A percentile compares a stretch with the other conserved stretches of the same genome.
Conservation (phyloP, 1,140 invertebrate species). For the Drosophila baimaii region DNA sequence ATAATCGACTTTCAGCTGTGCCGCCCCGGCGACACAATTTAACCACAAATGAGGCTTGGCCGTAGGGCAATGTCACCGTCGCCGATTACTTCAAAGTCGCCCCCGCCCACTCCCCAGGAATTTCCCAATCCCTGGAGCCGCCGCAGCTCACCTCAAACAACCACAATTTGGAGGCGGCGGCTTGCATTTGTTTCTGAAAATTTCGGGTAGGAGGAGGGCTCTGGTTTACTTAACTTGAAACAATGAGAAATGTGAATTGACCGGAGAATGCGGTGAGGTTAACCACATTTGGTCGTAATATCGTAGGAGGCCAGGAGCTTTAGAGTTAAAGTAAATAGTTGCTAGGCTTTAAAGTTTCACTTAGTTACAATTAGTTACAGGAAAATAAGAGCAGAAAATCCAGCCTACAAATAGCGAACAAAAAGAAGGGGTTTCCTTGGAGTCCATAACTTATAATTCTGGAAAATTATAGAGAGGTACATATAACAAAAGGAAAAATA, state of each 20-base stretch:
- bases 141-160: constrained; percentile 25
- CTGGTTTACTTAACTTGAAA: constrained; percentile 44
- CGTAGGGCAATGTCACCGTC: constrained; percentile 57
- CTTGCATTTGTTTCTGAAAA: constrained; percentile 38
- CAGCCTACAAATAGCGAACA: no score
- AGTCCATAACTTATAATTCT: no score
- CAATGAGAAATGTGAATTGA: constrained; percentile 62
- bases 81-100: constrained; percentile 73
- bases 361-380: background rate
- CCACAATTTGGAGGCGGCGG: constrained; percentile 26
- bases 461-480: no score
- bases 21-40: constrained; percentile 72
- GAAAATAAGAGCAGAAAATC: background rate
- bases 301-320: no score
- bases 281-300: constrained; percentile 28
- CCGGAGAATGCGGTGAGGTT: constrained; percentile 34
- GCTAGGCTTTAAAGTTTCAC: background rate
- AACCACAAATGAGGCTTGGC: constrained; percentile 81
- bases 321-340: background rate
- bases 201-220: background rate
- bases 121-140: background rate
- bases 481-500: no score
- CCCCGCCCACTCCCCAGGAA: background rate
- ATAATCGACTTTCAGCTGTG: constrained; percentile 79
- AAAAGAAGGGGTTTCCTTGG: no score